Evolutionary conservation across 1,140 invertebrate genomes (phyloP).

Genomic region (Helicoverpa zea): DNA sequence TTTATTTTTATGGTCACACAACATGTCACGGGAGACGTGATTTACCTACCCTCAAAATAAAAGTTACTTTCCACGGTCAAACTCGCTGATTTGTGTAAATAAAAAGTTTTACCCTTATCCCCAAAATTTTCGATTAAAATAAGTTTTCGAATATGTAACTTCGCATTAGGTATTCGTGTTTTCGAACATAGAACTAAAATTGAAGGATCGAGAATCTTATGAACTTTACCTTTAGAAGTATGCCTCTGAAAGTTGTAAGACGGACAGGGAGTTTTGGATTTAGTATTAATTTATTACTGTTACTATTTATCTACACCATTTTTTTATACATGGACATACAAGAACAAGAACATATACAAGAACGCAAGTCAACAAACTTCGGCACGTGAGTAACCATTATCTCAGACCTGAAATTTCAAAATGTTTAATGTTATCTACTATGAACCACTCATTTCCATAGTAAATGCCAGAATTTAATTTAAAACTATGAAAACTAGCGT

Average conservation of each 20-base stretch:
- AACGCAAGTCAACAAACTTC: too few relatives aligned
- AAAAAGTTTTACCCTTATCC: slow-evolving; percentile 15
- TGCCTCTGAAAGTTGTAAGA: not conserved
- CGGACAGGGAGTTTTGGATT: too few relatives aligned
- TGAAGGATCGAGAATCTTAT: not conserved
- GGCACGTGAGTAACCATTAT: too few relatives aligned
- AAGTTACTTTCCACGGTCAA: slow-evolving; percentile 2
- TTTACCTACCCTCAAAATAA: not conserved
- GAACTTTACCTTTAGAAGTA: not conserved
- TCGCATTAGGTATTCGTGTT: slow-evolving; percentile 10
- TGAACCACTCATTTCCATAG: not conserved
- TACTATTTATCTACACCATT: too few relatives aligned
- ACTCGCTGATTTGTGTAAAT: slow-evolving; percentile 17
- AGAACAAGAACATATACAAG: too few relatives aligned
- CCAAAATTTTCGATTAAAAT: slow-evolving; percentile 17
- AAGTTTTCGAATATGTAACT: slow-evolving; percentile 37
- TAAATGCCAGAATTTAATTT: not conserved
- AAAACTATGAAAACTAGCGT: slow-evolving; percentile 27
- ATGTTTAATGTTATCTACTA: too few relatives aligned
- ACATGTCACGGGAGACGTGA: not conserved
- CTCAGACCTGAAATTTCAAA: too few relatives aligned
- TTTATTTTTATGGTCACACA: too few relatives aligned
- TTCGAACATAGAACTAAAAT: slow-evolving; percentile 25
- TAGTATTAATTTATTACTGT: too few relatives aligned
- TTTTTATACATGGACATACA: too few relatives aligned